Base-by-base conservation (phyloP, 2,888 invertebrate genomes). In the Phytoseiulus persimilis region DNA sequence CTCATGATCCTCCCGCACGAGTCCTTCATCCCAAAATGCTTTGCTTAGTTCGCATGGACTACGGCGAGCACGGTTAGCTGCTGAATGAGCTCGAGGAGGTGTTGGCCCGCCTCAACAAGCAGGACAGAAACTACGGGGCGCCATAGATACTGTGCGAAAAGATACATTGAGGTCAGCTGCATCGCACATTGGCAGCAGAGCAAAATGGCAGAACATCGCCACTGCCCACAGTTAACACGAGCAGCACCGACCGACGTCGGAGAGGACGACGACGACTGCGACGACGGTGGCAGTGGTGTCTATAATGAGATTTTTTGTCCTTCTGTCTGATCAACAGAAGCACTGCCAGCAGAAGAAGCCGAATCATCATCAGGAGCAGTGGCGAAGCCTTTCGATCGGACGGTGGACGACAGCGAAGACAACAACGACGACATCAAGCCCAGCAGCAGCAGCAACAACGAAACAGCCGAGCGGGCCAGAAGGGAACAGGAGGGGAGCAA, bases 301-400 rank as follows among this genome's bases (percentile, higher is more conserved):
- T 65, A 65, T 65, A 65, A 65, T 65, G 65, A 65, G 65, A 65
- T 65, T 65, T 65, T 65, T 65, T 65, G 65, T 65, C 65, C 65
- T 65, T 65, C 65, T 65, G 65, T 65, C 65, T 65, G 65, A 65
- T 65, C 65, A 65, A 65, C 65, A 65, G 28, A 28, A 65, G 65
- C 65, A 65, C 18, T 65, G 65, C 65, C 65, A 65, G 65, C 14
- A 65, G 65, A 65, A 65, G 65, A 65, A 65, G 65, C 65, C 5
- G 65, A 65, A 65, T 65, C 65, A 65, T 65, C 65, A 65, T 65
- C 65, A 65, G 65, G 14, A 65, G 65, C 65, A 18, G 14, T 23
- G 65, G 65, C 18, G 65, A 65, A 65, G 65, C 65, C 65, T 65
- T 65, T 65, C 65, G 65, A 65, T 65, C 65, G 65, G 65, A 65